phyloP scores from a whole-genome alignment of 2,797 vertebrate genomes.

The Thalassophryne amazonica region DNA sequence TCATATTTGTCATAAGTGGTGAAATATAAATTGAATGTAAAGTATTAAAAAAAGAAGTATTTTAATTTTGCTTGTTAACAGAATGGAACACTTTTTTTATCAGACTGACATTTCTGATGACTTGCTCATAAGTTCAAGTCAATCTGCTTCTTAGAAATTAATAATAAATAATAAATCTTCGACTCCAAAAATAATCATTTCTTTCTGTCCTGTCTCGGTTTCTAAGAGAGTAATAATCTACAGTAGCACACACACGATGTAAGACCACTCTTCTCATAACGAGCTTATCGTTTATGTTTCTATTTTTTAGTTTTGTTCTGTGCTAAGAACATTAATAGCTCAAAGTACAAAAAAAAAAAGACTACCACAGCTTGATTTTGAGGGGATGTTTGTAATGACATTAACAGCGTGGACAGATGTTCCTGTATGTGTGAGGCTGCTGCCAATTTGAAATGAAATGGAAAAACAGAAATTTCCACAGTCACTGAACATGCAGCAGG shows the following conservation, averaged over 20 bases:
- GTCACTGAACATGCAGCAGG: not conserved
- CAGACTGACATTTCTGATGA: no score
- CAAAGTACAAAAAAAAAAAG: not conserved
- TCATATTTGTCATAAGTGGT: no score
- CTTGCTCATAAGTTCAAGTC: no score
- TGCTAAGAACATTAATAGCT: not conserved
- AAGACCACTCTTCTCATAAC: slow-evolving; percentile 7
- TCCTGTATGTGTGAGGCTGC: not conserved
- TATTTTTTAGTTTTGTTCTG: not conserved
- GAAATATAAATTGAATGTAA: no score
- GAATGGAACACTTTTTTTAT: no score
- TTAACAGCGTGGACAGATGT: not conserved
- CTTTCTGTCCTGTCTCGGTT: no score
- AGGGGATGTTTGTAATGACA: not conserved
- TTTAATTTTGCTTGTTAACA: no score
- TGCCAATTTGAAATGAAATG: slow-evolving; percentile 1
- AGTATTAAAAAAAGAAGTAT: no score
- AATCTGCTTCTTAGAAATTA: no score
- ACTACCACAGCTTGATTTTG: not conserved
- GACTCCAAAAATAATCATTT: no score
- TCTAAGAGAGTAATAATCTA: slow-evolving; percentile 1
- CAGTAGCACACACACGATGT: not conserved
- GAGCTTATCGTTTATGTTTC: slow-evolving; percentile 8
- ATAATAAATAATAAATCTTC: no score
- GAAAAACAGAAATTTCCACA: not conserved